Percentiles rank a stretch among this genome's conserved stretches.
Evolutionary conservation across 1,140 invertebrate species (phyloP).

Genomic region (Lasaia peninsularis): DNA sequence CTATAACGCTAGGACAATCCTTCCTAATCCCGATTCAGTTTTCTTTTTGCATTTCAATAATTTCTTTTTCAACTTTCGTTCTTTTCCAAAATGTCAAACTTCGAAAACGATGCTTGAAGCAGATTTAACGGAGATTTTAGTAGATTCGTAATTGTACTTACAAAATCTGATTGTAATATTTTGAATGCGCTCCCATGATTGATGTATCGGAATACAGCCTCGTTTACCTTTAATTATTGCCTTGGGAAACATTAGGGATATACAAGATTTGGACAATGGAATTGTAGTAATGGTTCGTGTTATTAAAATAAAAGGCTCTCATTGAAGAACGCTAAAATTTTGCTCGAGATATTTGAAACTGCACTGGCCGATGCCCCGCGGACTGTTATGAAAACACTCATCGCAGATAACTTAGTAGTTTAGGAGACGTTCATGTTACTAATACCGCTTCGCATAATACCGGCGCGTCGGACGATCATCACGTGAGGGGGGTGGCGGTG

Average conservation of each 20-base stretch:
- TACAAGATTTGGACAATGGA: constrained; percentile 66
- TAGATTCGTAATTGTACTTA: constrained; percentile 22
- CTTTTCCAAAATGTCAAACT: constrained; percentile 33
- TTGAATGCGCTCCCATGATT: constrained; percentile 55
- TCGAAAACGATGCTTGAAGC: background rate
- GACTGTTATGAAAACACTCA: constrained; percentile 40
- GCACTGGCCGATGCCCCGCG: constrained; percentile 33
- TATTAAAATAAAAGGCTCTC: constrained; percentile 57
- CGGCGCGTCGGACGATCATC: constrained; percentile 65
- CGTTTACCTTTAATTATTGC: constrained; percentile 62
- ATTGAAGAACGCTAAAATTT: constrained; percentile 67
- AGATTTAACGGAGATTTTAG: background rate
- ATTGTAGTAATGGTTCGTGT: constrained; percentile 63
- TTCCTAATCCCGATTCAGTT: constrained; percentile 54
- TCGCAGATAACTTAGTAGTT: constrained; percentile 52
- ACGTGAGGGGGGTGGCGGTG: constrained; percentile 71
- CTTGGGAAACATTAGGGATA: constrained; percentile 57
- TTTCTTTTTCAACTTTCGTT: constrained; percentile 25
- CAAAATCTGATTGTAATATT: constrained; percentile 32
- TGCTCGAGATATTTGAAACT: constrained; percentile 56
- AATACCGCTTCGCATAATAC: constrained; percentile 63
- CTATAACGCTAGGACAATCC: constrained; percentile 45
- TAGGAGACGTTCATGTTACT: constrained; percentile 50
- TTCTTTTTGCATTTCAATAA: constrained; percentile 39
- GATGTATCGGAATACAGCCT: constrained; percentile 67